Evolutionary conservation across 92 coral and sea anemone species (phyloP).

Genomic region (Porites cylindrica): DNA sequence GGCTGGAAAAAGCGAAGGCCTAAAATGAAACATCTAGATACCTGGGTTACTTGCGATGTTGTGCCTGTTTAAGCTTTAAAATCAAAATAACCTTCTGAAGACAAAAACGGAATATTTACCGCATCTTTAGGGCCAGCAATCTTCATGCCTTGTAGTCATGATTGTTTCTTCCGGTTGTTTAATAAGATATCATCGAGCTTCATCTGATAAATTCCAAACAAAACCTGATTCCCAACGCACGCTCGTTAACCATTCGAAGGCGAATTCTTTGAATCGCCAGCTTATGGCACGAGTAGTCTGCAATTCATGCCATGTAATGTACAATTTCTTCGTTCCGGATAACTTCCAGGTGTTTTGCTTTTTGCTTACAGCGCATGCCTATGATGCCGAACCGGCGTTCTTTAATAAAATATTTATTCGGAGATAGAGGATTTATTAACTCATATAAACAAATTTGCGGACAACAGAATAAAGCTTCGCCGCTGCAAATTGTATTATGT

Average conservation of each 20-base stretch:
- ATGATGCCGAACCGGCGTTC: not conserved
- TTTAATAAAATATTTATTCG: constrained; percentile 29
- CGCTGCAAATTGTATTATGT: not conserved
- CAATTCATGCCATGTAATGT: not conserved
- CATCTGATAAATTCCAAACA: not conserved
- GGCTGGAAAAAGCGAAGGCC: no score
- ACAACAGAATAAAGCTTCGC: not conserved
- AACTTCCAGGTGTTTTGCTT: constrained; percentile 16
- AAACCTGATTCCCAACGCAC: constrained; percentile 1
- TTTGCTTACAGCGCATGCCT: constrained; percentile 30
- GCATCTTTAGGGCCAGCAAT: not conserved
- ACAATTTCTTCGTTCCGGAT: not conserved
- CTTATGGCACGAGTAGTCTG: not conserved
- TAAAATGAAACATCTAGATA: no score
- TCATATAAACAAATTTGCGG: not conserved
- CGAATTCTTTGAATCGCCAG: not conserved
- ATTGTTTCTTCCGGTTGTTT: not conserved
- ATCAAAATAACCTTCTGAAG: not conserved
- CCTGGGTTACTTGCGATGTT: no score
- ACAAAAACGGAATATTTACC: not conserved
- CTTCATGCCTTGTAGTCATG: not conserved
- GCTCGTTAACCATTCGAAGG: not conserved
- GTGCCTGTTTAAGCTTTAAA: not conserved
- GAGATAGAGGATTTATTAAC: not conserved
- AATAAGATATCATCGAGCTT: not conserved